Evolutionary conservation across 2,113 vertebrate genomes (phyloP).

Genomic region (Abramis brama): DNA sequence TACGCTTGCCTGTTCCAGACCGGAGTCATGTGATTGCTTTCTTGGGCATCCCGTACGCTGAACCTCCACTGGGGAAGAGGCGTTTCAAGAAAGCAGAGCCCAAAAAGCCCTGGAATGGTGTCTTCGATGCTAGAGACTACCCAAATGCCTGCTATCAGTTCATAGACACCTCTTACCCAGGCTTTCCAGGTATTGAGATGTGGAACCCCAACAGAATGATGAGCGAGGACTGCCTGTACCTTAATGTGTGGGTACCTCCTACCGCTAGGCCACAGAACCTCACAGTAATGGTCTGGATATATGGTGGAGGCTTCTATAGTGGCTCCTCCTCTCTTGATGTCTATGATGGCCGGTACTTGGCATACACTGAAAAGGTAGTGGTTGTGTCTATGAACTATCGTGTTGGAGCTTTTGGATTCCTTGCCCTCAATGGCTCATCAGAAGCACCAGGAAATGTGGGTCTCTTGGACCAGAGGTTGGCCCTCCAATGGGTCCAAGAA

Average conservation of each 20-base stretch:
- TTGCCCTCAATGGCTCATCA: slow-evolving; percentile 83
- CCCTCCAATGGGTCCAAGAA: slow-evolving; percentile 85
- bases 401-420: slow-evolving; percentile 86
- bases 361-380: slow-evolving; percentile 81
- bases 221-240: slow-evolving; percentile 91
- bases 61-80: slow-evolving; percentile 80
- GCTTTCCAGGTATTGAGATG: slow-evolving; percentile 89
- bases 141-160: slow-evolving; percentile 84
- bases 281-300: slow-evolving; percentile 91
- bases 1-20: slow-evolving; percentile 71
- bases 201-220: slow-evolving; percentile 92
- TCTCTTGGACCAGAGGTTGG: slow-evolving; percentile 87
- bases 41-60: slow-evolving; percentile 87
- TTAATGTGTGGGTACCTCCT: slow-evolving; percentile 88
- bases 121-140: slow-evolving; percentile 77
- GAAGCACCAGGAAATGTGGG: slow-evolving; percentile 91
- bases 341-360: slow-evolving; percentile 88
- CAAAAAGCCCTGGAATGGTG: slow-evolving; percentile 77
- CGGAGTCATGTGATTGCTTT: slow-evolving; percentile 79
- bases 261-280: slow-evolving; percentile 76
- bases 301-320: slow-evolving; percentile 91
- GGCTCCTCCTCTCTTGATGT: slow-evolving; percentile 89
- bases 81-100: slow-evolving; percentile 84
- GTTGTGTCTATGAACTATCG: slow-evolving; percentile 94
- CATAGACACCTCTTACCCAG: slow-evolving; percentile 84